Conservation (phyloP, 2,888 invertebrate genomes). For the Ornithoptera alexandrae region DNA sequence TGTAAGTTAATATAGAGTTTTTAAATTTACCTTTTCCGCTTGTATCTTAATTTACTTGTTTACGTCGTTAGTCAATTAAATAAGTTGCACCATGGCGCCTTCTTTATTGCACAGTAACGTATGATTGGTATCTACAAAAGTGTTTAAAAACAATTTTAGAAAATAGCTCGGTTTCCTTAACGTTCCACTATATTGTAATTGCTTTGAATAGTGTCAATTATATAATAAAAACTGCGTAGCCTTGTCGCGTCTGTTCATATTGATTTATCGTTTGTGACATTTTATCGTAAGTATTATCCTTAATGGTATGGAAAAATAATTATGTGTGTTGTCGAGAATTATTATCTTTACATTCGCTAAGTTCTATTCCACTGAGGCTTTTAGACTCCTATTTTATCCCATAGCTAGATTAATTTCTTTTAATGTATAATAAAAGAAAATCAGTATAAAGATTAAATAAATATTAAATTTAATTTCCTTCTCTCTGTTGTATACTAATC, state of each 20-base stretch:
- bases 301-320: conserved; percentile 11
- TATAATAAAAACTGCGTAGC: conserved; percentile 4
- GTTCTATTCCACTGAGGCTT: no score
- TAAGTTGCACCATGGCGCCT: neutral
- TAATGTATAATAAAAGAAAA: no score
- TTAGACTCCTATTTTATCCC: no score
- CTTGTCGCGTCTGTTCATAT: conserved; percentile 12
- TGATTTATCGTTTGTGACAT: conserved; percentile 9
- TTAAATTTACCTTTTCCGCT: neutral
- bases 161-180: neutral
- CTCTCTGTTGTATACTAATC: neutral
- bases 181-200: conserved; percentile 10
- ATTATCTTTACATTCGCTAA: no score
- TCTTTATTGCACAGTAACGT: neutral
- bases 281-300: conserved; percentile 4
- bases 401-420: no score
- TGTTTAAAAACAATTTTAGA: neutral
- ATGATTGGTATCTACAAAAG: neutral
- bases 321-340: neutral
- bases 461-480: neutral
- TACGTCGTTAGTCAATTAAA: neutral
- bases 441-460: no score
- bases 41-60: conserved; percentile 1
- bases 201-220: conserved; percentile 19
- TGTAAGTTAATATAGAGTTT: neutral